Conservation (phyloP, 2,888 invertebrate genomes). For the Hydropsyche betteni region DNA sequence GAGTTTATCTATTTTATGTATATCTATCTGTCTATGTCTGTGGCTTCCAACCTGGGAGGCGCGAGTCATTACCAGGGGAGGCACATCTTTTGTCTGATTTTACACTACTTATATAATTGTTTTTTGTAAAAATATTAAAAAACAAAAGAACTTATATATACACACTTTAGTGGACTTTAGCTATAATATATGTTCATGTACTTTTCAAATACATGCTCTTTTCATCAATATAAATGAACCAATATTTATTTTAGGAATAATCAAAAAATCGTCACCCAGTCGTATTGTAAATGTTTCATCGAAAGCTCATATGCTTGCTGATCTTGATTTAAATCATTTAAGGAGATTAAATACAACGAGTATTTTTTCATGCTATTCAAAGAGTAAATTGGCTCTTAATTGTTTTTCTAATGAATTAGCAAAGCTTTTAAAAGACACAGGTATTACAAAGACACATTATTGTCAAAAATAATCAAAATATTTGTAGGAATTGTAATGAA, state of each 20-base stretch:
- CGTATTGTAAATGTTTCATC: slow-evolving; percentile 14
- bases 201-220: too few species aligned
- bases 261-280: not conserved
- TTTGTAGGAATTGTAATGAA: not conserved
- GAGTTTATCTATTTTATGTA: too few species aligned
- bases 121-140: too few species aligned
- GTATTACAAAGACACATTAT: not conserved
- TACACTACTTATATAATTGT: too few species aligned
- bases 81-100: too few species aligned
- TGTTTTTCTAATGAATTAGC: not conserved
- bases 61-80: too few species aligned
- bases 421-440: not conserved
- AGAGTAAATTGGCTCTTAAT: not conserved
- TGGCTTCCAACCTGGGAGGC: too few species aligned
- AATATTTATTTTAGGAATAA: not conserved
- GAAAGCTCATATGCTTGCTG: not conserved
- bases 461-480: not conserved
- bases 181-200: too few species aligned
- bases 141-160: too few species aligned
- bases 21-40: too few species aligned
- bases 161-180: too few species aligned
- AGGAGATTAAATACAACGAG: not conserved
- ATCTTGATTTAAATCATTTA: not conserved
- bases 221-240: too few species aligned
- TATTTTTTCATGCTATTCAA: not conserved